Base-by-base conservation (phyloP, 2,113 vertebrate genomes). In the Lates calcarifer region DNA sequence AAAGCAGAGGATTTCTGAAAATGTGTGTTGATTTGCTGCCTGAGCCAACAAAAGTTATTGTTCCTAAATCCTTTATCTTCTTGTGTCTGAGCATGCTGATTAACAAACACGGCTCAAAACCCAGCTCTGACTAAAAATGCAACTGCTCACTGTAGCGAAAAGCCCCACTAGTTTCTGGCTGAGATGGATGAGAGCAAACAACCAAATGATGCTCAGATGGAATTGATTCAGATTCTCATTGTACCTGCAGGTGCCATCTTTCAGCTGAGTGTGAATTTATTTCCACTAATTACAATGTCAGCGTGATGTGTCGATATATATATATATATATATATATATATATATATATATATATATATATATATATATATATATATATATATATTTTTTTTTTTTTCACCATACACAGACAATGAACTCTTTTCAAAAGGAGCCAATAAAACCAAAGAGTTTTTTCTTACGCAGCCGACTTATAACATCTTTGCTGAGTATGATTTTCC, bases 101-200 rank as follows among this genome's bases (percentile, higher is more conserved):
- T 55, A 60, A 51, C 65, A 55, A 51, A 63, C 68, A 33, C 4
- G 0, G n/a, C 29, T 49, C 31, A 57, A 39, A 79, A 67, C 45
- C 77, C 0, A n/a, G 51, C 20, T 56, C 56, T 39, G 66, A 57
- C 26, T 26, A 2, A 68, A 81, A 49, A 55, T 65, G 0, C 81
- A 76, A 37, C 20, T 2, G 5, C 3, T 45, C 2, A 13, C 0
- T 74, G 41, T 17, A 15, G 39, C 4, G 22, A 51, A 51, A 51
- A 51, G 22, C 7, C 24, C n/a, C 65, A 18, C 43, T 13, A 13
- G 24, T 84, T 45, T 51, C 29, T 47, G 62, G 35, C 64, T 47
- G 63, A 68, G 56, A 53, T 20, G 49, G 49, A 29, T 62, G 73
- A 37, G 15, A 67, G 13, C 62, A 77, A 86, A 86, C 58, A 74